Evolutionary conservation across 1,140 invertebrate species (phyloP).

Genomic region (Bombus ignitus): DNA sequence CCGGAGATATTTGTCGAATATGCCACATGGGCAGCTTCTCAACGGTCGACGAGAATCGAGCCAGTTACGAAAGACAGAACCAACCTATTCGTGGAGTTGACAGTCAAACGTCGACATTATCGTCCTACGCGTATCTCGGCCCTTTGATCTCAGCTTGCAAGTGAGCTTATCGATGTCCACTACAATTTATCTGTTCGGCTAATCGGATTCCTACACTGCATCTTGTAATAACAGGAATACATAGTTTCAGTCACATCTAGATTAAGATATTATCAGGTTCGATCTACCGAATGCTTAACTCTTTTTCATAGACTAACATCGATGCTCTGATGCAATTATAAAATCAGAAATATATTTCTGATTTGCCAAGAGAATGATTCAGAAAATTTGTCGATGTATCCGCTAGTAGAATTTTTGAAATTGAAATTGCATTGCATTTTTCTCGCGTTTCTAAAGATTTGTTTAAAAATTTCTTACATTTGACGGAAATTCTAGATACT

Average conservation of each 20-base stretch:
- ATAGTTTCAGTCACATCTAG: background rate
- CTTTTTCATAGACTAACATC: background rate
- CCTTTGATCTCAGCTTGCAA: slow-evolving; percentile 79
- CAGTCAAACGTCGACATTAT: slow-evolving; percentile 61
- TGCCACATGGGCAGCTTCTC: slow-evolving; percentile 78
- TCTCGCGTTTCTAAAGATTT: background rate
- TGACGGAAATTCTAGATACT: background rate
- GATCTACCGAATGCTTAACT: background rate
- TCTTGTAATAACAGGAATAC: background rate
- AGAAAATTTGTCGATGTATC: background rate
- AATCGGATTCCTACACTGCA: background rate
- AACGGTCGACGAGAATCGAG: slow-evolving; percentile 50
- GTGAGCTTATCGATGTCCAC: slow-evolving; percentile 65
- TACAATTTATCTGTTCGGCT: background rate
- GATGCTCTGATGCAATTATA: background rate
- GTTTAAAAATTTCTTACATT: background rate
- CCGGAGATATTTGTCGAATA: slow-evolving; percentile 78
- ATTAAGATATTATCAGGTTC: background rate
- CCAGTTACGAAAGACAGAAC: slow-evolving; percentile 50
- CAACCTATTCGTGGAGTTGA: slow-evolving; percentile 47
- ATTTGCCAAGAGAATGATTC: background rate
- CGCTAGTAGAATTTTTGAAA: background rate
- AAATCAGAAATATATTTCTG: background rate
- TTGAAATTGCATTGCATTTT: background rate
- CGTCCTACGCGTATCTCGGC: slow-evolving; percentile 69